phyloP scores from a whole-genome alignment of 1,140 invertebrate species.

The Agraylea sexmaculata region DNA sequence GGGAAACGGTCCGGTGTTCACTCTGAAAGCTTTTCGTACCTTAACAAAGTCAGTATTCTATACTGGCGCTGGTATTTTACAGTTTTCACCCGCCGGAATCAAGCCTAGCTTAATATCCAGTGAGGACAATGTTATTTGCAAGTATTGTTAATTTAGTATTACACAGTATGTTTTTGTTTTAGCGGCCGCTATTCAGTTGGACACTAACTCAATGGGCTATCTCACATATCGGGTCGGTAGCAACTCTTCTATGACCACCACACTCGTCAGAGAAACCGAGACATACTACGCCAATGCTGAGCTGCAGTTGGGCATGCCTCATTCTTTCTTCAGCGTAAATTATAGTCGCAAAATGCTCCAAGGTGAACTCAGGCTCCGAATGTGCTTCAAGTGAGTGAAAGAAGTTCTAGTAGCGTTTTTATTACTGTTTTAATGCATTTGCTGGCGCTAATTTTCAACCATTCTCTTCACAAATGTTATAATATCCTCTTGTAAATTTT shows the following conservation, averaged over 20 bases:
- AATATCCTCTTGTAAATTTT: slow-evolving; percentile 21
- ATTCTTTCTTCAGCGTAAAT: slow-evolving; percentile 60
- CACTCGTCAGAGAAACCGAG: slow-evolving; percentile 61
- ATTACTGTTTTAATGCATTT: too few species aligned
- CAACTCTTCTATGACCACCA: slow-evolving; percentile 66
- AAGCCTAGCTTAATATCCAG: slow-evolving; percentile 57
- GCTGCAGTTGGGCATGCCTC: slow-evolving; percentile 67
- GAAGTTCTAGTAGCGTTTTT: too few species aligned
- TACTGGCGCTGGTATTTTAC: slow-evolving; percentile 55
- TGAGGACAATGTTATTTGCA: too few species aligned
- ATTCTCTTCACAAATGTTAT: not conserved
- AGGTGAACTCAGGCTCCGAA: slow-evolving; percentile 60
- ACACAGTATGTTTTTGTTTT: slow-evolving; percentile 30
- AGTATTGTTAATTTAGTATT: not conserved
- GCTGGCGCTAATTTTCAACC: too few species aligned
- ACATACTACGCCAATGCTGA: slow-evolving; percentile 48
- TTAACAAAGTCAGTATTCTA: slow-evolving; percentile 56
- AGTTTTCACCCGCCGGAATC: slow-evolving; percentile 57
- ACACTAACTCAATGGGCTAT: slow-evolving; percentile 74
- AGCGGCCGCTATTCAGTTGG: slow-evolving; percentile 76
- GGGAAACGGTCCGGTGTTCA: slow-evolving; percentile 62
- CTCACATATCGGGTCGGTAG: slow-evolving; percentile 64
- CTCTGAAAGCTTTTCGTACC: slow-evolving; percentile 60
- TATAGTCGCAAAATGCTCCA: slow-evolving; percentile 66
- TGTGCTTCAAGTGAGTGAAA: slow-evolving; percentile 66